Evolutionary conservation across 2,888 invertebrate species (phyloP).

Genomic region (Penaeus monodon): DNA sequence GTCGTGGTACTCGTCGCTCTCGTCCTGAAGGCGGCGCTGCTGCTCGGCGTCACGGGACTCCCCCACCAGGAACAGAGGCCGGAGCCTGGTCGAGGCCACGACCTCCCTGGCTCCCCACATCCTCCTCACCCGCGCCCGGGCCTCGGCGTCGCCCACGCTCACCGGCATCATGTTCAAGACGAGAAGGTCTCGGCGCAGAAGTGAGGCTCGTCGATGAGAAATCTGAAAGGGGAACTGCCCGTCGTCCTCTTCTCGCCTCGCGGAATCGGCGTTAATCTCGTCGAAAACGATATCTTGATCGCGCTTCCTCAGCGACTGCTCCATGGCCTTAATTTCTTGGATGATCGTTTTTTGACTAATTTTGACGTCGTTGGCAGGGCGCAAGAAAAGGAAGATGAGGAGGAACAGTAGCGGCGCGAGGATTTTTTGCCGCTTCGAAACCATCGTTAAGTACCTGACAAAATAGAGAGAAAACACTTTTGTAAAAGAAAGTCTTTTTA

Average conservation of each 20-base stretch:
- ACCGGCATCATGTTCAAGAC: constrained; percentile 18
- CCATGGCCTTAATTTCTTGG: not conserved
- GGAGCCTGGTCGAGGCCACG: not conserved
- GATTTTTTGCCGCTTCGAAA: no score
- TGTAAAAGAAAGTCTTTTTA: no score
- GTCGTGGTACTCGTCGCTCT: constrained; percentile 17
- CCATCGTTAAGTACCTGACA: no score
- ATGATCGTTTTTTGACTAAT: no score
- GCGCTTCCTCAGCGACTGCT: not conserved
- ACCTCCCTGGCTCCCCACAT: not conserved
- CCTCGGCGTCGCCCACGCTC: not conserved
- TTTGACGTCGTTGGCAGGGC: no score
- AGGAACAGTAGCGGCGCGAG: no score
- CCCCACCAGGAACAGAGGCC: constrained; percentile 10
- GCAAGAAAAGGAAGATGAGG: no score
- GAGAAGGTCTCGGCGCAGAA: not conserved
- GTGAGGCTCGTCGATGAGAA: constrained; percentile 16
- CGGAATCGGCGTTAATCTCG: not conserved
- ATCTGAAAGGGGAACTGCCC: not conserved
- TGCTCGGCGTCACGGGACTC: not conserved
- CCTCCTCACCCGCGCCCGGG: not conserved
- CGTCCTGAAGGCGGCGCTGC: not conserved
- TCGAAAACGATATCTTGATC: not conserved
- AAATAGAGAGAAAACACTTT: no score
- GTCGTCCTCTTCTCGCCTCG: not conserved